Evolutionary conservation across 1,140 invertebrate genomes (phyloP), one percentile per base, ranked within the genome.

Genomic region (Drosophila burlai): DNA sequence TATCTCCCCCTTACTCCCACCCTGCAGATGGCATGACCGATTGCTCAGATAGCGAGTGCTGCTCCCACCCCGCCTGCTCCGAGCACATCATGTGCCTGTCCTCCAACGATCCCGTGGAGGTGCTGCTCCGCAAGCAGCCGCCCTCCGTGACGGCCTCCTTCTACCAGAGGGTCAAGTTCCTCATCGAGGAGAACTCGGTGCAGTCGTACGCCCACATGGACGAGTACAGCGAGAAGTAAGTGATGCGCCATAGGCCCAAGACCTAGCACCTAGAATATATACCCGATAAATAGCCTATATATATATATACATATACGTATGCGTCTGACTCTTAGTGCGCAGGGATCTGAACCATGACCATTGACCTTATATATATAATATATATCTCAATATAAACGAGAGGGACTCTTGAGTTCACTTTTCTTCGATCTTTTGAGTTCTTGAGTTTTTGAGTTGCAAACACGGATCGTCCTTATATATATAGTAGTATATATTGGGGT

Each of bases 141-240:
- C 98, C 98, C 11, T 97, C 97, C 43, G 97, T 99, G 40, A 99
- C 98, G 2, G 98, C 98, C 8, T 98, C 98, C 2, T 99, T 99
- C 94, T 99, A 99, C 92, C 98, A 99, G 93, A 95, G 98, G 46
- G 98, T 99, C 93, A 98, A 98, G 92, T 99, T 99, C 94, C 95
- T 99, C 61, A 98, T 99, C 66, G 98, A 99, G 94, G 98, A 99
- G 93, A 98, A 99, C 93, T 98, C 98, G 66, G 98, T 99, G 31
- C 99, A 99, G 94, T 98, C 97, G 89, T 99, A 99, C 94, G 98
- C 98, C 26, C 97, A 98, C 92, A 97, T 97, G 94, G 97, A 98
- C 94, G 97, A 99, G 94, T 99, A 99, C 94, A 98, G 97, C 82
- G 98, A 99, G 95, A 99, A 97, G 99, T 99, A 96, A 96, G 96